Base-by-base conservation (phyloP, 2,888 invertebrate genomes). In the Nymphalis urticae region DNA sequence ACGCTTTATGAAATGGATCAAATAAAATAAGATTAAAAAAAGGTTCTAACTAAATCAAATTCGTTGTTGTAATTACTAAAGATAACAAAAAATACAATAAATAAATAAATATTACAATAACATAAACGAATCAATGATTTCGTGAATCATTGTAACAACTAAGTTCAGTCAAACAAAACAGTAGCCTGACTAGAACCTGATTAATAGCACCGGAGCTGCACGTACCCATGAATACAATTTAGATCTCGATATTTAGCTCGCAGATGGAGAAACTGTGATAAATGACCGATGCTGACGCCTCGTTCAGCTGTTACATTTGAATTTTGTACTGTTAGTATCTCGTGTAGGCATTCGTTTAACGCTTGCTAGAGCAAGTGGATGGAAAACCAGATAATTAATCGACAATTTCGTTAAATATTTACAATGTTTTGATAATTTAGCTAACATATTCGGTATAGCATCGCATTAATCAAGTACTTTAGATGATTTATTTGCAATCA, bases 151-250 rank as follows among this genome's bases (percentile, higher is more conserved):
- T 61, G 63, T 53, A 59, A 51, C 53, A 48, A 60, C 42, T 77
- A 80, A 75, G 79, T 82, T 76, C 80, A 82, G 80, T 81, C 84
- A 86, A 85, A 87, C 85, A 88, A 85, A 87, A 83, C 85, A 83
- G 84, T 75, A 81, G 80, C 80, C 80, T 78, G 85, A 80, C 84
- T 85, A 76, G 75, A 75, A 79, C 78, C 89, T 89, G 90, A 90
- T 90, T 90, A 90, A 90, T 89, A 85, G 88, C 84, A 82, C 82
- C 84, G 78, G 82, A 81, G 77, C 77, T 78, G 83, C 83, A 83
- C 83, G 83, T 81, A 79, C 86, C 82, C 87, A 87, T 86, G 87
- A 88, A 87, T 87, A 84, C 86, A 80, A 83, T 82, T 83, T 81
- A 83, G 79, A 83, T 82, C 82, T 80, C 79, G 85, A 85, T 83